phyloP scores from a whole-genome alignment of 2,797 vertebrate genomes.

The Pristis pectinata region DNA sequence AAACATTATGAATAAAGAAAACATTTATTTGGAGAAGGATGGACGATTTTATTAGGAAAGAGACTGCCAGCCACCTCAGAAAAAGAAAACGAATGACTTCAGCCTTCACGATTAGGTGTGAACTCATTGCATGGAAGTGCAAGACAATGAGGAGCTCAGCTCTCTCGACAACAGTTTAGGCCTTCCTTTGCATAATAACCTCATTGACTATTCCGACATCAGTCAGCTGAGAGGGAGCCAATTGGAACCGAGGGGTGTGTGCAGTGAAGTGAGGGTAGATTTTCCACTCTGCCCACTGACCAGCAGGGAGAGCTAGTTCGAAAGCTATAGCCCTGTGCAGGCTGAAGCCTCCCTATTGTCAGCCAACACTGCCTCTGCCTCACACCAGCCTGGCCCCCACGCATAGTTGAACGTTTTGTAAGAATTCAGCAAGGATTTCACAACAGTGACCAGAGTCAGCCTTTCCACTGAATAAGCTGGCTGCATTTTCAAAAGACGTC shows the following conservation, averaged over 20 bases:
- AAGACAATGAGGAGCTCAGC: background rate
- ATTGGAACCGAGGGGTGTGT: too few relatives aligned
- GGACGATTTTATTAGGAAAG: background rate
- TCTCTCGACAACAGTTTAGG: background rate
- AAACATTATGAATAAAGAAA: background rate
- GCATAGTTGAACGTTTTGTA: background rate
- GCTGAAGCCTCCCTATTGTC: background rate
- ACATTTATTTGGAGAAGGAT: background rate
- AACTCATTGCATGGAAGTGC: background rate
- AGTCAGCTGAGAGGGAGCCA: background rate
- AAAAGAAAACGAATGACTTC: background rate
- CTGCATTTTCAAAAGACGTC: background rate
- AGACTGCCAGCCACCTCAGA: background rate
- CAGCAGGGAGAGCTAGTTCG: conserved; percentile 61
- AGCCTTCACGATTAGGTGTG: background rate
- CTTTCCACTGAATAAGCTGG: background rate
- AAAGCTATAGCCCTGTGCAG: background rate
- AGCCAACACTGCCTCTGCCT: background rate
- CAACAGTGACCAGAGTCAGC: background rate
- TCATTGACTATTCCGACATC: conserved; percentile 43
- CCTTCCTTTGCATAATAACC: conserved; percentile 36
- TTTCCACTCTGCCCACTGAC: conserved; percentile 48
- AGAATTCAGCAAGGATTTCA: conserved; percentile 18
- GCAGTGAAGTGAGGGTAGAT: too few relatives aligned
- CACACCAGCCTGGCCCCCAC: background rate